These are phyloP conservation scores for Siderastrea siderea DNA, from an alignment of 92 coral and sea anemone genomes.

Conservation along the genomic window DNA sequence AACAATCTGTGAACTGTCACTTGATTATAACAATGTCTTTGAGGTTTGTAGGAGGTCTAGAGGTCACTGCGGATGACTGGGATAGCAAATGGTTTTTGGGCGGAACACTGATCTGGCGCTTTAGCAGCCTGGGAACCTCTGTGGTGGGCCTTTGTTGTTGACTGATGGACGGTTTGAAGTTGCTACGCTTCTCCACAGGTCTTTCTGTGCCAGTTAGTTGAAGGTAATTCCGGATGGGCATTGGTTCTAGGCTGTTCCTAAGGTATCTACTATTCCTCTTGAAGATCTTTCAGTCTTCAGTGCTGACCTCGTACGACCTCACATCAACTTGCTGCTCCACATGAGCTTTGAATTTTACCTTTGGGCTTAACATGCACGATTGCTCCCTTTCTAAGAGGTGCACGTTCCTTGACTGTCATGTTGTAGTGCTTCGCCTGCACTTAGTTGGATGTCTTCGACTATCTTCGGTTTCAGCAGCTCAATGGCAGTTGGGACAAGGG, in stretches of 20 bases:
- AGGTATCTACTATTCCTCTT: constrained; percentile 56
- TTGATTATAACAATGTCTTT: neutral
- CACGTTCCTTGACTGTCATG: constrained; percentile 39
- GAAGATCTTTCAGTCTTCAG: constrained; percentile 47
- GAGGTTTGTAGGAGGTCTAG: constrained; percentile 13
- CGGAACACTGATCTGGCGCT: neutral
- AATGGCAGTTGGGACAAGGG: constrained; percentile 28
- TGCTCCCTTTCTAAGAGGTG: constrained; percentile 40
- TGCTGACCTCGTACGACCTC: constrained; percentile 58
- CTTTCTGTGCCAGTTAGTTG: neutral
- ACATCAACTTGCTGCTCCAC: constrained; percentile 57
- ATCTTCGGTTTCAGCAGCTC: constrained; percentile 47
- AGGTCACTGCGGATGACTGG: constrained; percentile 21
- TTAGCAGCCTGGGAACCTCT: neutral
- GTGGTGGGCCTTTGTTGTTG: neutral
- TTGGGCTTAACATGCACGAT: constrained; percentile 34
- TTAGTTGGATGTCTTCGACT: constrained; percentile 25
- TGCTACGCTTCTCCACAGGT: neutral
- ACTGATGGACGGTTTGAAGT: neutral
- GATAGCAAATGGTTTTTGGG: neutral
- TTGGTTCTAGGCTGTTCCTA: constrained; percentile 16
- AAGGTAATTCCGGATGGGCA: neutral
- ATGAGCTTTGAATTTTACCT: constrained; percentile 34
- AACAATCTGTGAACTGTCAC: neutral
- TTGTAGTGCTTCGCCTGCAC: constrained; percentile 54